Evolutionary conservation across 2,797 vertebrate genomes (phyloP).

Genomic region (Australoheros facetus): DNA sequence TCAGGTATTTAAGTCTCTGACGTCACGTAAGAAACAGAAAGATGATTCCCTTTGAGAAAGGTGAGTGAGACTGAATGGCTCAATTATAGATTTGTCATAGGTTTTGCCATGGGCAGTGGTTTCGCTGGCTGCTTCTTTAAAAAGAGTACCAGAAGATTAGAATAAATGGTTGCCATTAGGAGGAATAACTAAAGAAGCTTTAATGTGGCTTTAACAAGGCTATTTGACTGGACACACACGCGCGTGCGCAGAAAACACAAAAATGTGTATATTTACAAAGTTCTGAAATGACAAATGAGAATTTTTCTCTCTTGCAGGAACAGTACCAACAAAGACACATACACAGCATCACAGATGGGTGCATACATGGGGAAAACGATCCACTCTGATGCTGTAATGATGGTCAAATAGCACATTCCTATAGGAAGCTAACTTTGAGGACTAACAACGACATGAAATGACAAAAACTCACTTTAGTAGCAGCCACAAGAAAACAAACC

Average conservation of each 20-base stretch:
- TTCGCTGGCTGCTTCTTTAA: slow-evolving; percentile 21
- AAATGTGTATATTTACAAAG: not conserved
- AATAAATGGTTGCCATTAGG: slow-evolving; percentile 12
- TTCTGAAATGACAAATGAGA: not conserved
- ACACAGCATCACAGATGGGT: slow-evolving; percentile 19
- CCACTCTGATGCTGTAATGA: slow-evolving; percentile 35
- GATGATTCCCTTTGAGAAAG: slow-evolving; percentile 22
- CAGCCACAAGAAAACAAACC: slow-evolving; percentile 63
- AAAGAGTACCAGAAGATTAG: not conserved
- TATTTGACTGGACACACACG: not conserved
- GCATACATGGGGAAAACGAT: slow-evolving; percentile 17
- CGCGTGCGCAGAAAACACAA: not conserved
- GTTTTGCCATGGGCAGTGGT: slow-evolving; percentile 2
- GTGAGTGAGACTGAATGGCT: slow-evolving; percentile 23
- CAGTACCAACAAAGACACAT: not conserved
- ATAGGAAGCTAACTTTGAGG: slow-evolving; percentile 7
- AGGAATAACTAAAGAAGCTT: not conserved
- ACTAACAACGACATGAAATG: slow-evolving; percentile 48
- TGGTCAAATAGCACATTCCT: slow-evolving; percentile 51
- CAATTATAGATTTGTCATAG: slow-evolving; percentile 32
- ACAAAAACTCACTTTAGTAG: slow-evolving; percentile 61
- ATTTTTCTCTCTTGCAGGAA: not conserved
- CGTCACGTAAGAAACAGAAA: slow-evolving; percentile 24
- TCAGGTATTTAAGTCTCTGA: slow-evolving; percentile 28
- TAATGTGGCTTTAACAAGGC: slow-evolving; percentile 23